Evolutionary conservation across 2,888 invertebrate genomes (phyloP), one percentile per base, ranked within the genome.

Genomic region (Timema cristinae): DNA sequence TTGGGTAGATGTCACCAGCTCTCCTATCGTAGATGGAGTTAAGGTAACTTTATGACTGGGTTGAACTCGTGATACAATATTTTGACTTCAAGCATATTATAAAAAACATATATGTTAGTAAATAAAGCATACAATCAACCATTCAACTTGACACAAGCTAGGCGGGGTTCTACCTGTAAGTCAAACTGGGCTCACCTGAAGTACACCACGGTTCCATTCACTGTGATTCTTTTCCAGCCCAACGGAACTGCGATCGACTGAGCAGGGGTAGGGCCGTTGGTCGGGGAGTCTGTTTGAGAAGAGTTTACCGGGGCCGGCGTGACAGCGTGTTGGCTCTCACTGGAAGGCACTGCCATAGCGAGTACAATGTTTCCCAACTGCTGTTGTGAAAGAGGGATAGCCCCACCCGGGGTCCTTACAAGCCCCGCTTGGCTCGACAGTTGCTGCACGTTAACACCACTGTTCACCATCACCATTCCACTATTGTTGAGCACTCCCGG

Each of bases 181-280:
- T 32, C 15, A 32, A 71, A 61, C 70, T 51, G 10, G 67, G 82
- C 84, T 84, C 81, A 92, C 92, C 92, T 92, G 83, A 91, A 88
- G 83, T 93, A 93, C 79, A 91, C 87, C 82, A 92, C 86, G 82
- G 87, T 86, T 78, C 90, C 90, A 82, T 90, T 89, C 80, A 87
- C 88, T 78, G 88, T 84, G 77, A 90, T 84, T 80, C 93, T 86
- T 82, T 90, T 91, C 93, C 93, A 93, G 76, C 92, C 92, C 78
- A 87, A 88, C 77, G 93, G 92, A 79, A 91, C 89, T 78, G 87
- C 80, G 52, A 67, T 66, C 67, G 67, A 67, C 69, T 67, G 50
- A 63, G 56, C 59, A 66, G 74, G 70, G 75, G 75, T 51, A 75
- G 77, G 71, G 67, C 49, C 69, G 59, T 71, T 70, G 54, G 67